Evolutionary conservation across 2,113 vertebrate genomes (phyloP).

Genomic region (Poeciliopsis occidentalis): DNA sequence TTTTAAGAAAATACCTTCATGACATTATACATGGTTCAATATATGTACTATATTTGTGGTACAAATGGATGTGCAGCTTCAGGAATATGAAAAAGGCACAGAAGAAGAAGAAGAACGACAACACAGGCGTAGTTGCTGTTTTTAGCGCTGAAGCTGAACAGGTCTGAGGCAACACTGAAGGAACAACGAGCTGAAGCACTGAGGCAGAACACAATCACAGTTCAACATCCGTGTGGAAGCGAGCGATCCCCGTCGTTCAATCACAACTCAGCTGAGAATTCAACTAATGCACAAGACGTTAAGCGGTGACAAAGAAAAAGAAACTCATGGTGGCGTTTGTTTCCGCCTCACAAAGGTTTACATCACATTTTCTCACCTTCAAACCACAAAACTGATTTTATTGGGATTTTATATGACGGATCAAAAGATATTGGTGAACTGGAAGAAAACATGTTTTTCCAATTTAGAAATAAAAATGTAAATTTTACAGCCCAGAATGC

Average conservation of each 20-base stretch:
- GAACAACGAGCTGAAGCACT: constrained; percentile 18
- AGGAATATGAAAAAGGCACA: constrained; percentile 57
- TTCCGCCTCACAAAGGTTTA: neutral
- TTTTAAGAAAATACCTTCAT: constrained; percentile 62
- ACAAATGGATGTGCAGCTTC: constrained; percentile 41
- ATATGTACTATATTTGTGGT: constrained; percentile 50
- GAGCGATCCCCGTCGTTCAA: constrained; percentile 30
- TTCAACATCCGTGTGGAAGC: constrained; percentile 52
- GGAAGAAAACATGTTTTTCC: too few relatives aligned
- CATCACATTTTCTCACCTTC: neutral
- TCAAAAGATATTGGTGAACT: neutral
- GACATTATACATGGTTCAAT: constrained; percentile 41
- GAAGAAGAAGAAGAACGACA: constrained; percentile 45
- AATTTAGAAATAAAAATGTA: too few relatives aligned
- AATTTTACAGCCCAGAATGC: neutral
- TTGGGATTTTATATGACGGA: neutral
- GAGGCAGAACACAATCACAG: constrained; percentile 45
- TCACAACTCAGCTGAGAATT: constrained; percentile 41
- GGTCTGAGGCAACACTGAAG: constrained; percentile 58
- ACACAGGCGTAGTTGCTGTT: constrained; percentile 10
- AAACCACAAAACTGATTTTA: neutral
- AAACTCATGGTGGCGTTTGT: neutral
- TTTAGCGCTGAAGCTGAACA: constrained; percentile 16
- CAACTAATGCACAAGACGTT: constrained; percentile 21
- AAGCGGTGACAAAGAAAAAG: neutral